Evolutionary conservation across 2,797 vertebrate species (phyloP).

Genomic region (Clarias pachynema): DNA sequence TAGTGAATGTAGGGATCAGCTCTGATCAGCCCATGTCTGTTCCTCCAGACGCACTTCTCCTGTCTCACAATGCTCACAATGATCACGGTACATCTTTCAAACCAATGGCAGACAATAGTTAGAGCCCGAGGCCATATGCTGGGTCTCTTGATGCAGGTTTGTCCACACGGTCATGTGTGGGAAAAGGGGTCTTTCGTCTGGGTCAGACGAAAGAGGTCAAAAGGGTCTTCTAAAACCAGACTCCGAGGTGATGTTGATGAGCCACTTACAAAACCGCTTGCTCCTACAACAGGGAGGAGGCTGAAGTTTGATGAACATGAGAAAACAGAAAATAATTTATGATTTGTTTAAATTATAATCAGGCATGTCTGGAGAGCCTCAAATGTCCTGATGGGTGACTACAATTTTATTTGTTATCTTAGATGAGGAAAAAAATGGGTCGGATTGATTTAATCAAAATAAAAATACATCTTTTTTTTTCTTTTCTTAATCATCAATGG

Average conservation of each 20-base stretch:
- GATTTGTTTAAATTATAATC: slow-evolving; percentile 7
- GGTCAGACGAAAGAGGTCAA: slow-evolving; percentile 61
- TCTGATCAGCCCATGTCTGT: slow-evolving; percentile 47
- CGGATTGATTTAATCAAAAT: neutral
- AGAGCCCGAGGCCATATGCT: slow-evolving; percentile 71
- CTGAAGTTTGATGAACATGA: slow-evolving; percentile 11
- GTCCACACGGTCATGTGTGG: slow-evolving; percentile 65
- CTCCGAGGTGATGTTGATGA: slow-evolving; percentile 30
- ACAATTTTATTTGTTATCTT: neutral
- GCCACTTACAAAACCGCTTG: slow-evolving; percentile 53
- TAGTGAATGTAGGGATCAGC: slow-evolving; percentile 67
- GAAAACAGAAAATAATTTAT: neutral
- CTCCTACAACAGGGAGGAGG: slow-evolving; percentile 8
- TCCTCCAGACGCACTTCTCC: slow-evolving; percentile 50
- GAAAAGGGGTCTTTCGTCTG: slow-evolving; percentile 56
- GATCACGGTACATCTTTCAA: slow-evolving; percentile 49
- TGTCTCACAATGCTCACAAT: slow-evolving; percentile 61
- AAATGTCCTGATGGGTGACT: neutral
- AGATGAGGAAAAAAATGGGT: neutral
- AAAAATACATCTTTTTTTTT: neutral
- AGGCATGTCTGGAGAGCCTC: neutral
- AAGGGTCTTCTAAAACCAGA: slow-evolving; percentile 56
- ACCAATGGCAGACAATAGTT: slow-evolving; percentile 71
- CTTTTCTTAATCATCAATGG: neutral
- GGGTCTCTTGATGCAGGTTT: slow-evolving; percentile 61